Evolutionary conservation across 2,113 vertebrate genomes (phyloP).

Genomic region (Callipepla californica): DNA sequence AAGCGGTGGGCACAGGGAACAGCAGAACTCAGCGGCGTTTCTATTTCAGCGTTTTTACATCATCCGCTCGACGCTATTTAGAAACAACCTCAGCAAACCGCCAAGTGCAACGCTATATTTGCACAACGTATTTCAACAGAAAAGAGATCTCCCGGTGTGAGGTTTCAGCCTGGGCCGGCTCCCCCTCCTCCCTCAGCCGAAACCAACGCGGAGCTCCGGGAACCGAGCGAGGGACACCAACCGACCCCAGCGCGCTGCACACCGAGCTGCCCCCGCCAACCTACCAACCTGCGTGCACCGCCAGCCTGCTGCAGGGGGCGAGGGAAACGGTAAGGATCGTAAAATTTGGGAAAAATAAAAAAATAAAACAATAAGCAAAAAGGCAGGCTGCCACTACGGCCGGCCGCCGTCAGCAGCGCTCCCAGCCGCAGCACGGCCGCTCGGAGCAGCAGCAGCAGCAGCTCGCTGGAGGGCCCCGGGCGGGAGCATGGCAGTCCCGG

Average conservation of each 20-base stretch:
- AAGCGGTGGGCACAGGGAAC: fast-evolving
- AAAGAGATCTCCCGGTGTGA: not conserved
- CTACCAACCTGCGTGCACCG: not conserved
- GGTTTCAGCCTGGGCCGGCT: not conserved
- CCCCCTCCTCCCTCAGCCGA: not conserved
- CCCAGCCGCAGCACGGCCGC: not conserved
- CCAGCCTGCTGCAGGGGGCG: not conserved
- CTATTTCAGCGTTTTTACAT: not conserved
- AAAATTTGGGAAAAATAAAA: not conserved
- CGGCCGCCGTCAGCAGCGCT: not conserved
- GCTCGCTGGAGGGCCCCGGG: no score
- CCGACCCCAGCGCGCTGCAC: not conserved
- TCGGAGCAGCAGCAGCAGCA: not conserved
- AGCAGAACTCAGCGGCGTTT: fast-evolving
- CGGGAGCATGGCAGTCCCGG: not conserved
- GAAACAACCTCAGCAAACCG: not conserved
- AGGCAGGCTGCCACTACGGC: not conserved
- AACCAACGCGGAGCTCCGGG: fast-evolving
- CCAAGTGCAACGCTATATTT: not conserved
- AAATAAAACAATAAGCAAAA: not conserved
- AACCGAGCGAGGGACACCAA: not conserved
- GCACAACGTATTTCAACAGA: not conserved
- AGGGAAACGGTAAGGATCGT: not conserved
- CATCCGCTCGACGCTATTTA: fast-evolving
- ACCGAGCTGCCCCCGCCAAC: not conserved